Evolutionary conservation across 2,797 vertebrate species (phyloP).

Genomic region (Schizothorax lantsangensis): DNA sequence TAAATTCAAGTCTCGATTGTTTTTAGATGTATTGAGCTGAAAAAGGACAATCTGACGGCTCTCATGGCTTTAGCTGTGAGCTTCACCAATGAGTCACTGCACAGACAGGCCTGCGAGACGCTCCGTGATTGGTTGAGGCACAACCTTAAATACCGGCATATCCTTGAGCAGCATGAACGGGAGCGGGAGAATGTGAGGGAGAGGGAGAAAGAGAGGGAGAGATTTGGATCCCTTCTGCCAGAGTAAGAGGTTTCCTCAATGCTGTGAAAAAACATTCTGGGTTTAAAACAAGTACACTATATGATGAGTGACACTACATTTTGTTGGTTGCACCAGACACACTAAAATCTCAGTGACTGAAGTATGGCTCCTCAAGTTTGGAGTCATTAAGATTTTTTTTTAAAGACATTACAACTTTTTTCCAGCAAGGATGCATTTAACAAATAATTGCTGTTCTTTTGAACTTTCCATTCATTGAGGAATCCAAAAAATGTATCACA

Average conservation of each 20-base stretch:
- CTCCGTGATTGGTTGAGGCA: conserved; percentile 93
- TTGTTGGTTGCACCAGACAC: not conserved
- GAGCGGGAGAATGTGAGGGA: conserved; percentile 70
- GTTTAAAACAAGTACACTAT: not conserved
- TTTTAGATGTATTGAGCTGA: conserved; percentile 91
- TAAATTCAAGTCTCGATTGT: not conserved
- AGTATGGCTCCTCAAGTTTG: not conserved
- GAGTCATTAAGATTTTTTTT: not conserved
- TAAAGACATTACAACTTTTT: not conserved
- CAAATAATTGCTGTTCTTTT: not conserved
- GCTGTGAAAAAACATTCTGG: not conserved
- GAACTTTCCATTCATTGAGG: too few relatives aligned
- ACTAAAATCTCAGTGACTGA: not conserved
- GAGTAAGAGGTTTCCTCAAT: conserved; percentile 83
- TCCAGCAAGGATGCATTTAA: not conserved
- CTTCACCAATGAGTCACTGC: conserved; percentile 97
- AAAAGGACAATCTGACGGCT: conserved; percentile 92
- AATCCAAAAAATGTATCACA: not conserved
- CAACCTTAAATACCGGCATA: conserved; percentile 85
- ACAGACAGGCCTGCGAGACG: conserved; percentile 96
- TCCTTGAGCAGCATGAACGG: conserved; percentile 80
- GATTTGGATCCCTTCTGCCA: conserved; percentile 89
- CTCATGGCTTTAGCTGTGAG: conserved; percentile 97
- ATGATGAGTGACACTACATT: not conserved
- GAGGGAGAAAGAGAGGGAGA: conserved; percentile 78